phyloP scores from a whole-genome alignment of 2,888 invertebrate genomes.

The Hemaris fuciformis region DNA sequence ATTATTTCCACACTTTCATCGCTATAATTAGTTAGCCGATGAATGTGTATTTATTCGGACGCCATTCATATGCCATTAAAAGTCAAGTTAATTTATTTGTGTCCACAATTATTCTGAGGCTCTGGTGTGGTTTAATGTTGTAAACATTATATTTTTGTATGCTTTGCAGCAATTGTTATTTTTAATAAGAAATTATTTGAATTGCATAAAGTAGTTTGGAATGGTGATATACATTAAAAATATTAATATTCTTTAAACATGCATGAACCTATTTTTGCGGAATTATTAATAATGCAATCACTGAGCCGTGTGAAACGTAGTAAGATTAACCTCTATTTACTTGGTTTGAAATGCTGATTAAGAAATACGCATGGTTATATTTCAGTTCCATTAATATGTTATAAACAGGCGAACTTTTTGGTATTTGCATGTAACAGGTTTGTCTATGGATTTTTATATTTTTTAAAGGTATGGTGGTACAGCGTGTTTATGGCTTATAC shows the following conservation, averaged over 20 bases:
- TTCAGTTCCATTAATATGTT: neutral
- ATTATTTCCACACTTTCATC: constrained; percentile 11
- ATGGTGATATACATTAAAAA: neutral
- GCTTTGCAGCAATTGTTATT: too few relatives aligned
- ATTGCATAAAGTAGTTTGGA: neutral
- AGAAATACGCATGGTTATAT: neutral
- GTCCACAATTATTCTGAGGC: neutral
- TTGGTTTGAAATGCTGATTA: neutral
- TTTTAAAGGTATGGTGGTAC: neutral
- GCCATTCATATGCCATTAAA: neutral
- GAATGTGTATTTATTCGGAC: neutral
- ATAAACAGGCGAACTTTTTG: neutral
- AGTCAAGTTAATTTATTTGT: neutral
- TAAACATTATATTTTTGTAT: too few relatives aligned
- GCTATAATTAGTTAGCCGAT: constrained; percentile 5
- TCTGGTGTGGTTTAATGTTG: neutral
- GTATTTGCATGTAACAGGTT: neutral
- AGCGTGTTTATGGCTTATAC: neutral
- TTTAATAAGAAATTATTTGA: too few relatives aligned
- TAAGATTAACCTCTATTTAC: neutral
- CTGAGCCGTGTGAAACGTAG: neutral
- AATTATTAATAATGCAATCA: neutral
- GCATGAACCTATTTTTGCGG: neutral
- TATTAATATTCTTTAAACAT: neutral
- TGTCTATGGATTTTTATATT: neutral